These are phyloP conservation scores for Lacerta bilineata DNA, from an alignment of 2,797 vertebrate genomes.

Conservation along the genomic window DNA sequence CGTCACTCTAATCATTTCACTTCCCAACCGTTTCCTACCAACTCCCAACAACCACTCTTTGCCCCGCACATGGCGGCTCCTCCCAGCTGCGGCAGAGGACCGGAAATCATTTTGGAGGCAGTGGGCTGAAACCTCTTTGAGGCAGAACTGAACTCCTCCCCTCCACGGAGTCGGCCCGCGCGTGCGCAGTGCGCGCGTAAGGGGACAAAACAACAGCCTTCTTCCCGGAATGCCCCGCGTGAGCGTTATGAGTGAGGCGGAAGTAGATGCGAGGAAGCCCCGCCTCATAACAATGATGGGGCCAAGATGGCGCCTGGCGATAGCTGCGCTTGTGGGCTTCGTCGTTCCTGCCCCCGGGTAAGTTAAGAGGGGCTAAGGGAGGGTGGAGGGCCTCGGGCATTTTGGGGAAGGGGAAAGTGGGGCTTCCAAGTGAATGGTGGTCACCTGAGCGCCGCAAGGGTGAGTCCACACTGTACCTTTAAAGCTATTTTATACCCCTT, in stretches of 20 bases:
- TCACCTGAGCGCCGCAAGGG: too few relatives aligned
- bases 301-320: slow-evolving; percentile 4
- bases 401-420: too few relatives aligned
- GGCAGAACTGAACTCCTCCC: fast-evolving
- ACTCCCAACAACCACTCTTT: too few relatives aligned
- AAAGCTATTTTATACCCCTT: too few relatives aligned
- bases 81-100: neutral
- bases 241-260: neutral
- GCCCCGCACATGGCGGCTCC: neutral
- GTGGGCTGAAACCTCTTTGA: neutral
- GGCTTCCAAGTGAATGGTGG: too few relatives aligned
- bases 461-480: too few relatives aligned
- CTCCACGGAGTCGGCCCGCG: neutral
- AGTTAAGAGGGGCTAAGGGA: neutral
- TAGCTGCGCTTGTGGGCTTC: neutral
- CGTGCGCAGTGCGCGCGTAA: neutral
- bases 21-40: neutral
- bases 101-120: fast-evolving
- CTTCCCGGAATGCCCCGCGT: neutral
- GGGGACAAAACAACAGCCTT: neutral
- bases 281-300: neutral
- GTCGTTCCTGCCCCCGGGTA: neutral
- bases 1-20: neutral
- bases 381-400: too few relatives aligned
- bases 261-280: neutral